Evolutionary conservation across 2,888 invertebrate genomes (phyloP), one percentile per base, ranked within the genome.

Genomic region (Nomada fucata): DNA sequence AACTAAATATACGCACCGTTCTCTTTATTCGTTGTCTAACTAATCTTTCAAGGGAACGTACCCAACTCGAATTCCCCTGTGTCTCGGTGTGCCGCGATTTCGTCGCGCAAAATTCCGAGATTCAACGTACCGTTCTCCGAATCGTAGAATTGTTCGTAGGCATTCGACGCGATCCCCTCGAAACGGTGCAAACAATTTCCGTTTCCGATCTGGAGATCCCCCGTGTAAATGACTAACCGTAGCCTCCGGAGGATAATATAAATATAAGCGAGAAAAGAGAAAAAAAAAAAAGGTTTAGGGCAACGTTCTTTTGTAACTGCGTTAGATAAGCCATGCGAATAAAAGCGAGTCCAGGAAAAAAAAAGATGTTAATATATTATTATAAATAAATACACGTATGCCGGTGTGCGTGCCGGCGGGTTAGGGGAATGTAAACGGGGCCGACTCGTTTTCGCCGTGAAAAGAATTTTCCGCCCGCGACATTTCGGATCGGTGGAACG

Each of bases 331-430:
- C 67, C 65, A 67, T 70, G 68, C 77, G 85, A 76, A 68, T 65
- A 76, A 63, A 70, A 65, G 75, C 83, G 81, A 83, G 79, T 85
- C 79, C 82, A 79, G 79, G 76, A 77, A 23, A 23, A 23, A 80
- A 11, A 36, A 67, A 84, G 73, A 90, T 85, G 88, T 89, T 90
- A 86, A 88, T 88, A 81, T 87, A 76, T 83, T 85, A 86, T 57
- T 57, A 57, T 57, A 57, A 57, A 57, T 73, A 83, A 87, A 82
- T 84, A 81, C 61, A 78, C 74, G 79, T 88, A 85, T 79, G 82
- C 83, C 81, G 89, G 87, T 82, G 85, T 82, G 72, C 67, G 69
- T 63, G 79, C 80, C 79, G 75, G 72, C 52, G 60, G 75, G 74
- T 52, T 59, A 78, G 61, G 60, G 63, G 71, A 61, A 65, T 29